A percentile compares a stretch with the other conserved stretches of the same genome.
phyloP scores from a whole-genome alignment of 2,797 vertebrate genomes.

The Propithecus deckenii region DNA sequence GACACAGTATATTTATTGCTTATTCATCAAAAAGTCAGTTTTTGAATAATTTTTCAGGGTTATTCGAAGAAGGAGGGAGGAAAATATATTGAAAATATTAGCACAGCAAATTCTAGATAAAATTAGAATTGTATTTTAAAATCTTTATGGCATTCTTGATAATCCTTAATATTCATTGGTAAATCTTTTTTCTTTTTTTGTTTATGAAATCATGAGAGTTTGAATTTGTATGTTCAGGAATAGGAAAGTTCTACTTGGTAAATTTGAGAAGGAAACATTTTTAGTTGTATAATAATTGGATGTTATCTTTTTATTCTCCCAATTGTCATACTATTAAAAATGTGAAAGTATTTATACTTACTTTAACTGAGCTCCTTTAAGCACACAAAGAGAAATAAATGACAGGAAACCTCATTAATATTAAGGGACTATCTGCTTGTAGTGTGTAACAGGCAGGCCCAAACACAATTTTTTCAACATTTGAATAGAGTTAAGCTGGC shows the following conservation, averaged over 20 bases:
- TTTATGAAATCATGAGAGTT: not conserved
- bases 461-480: not conserved
- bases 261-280: not conserved
- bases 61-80: not conserved
- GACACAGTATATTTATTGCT: not conserved
- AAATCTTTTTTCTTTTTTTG: not conserved
- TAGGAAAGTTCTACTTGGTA: not conserved
- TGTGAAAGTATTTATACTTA: not conserved
- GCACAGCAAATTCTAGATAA: not conserved
- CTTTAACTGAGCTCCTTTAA: not conserved
- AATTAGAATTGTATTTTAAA: not conserved
- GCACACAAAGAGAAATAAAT: not conserved
- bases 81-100: not conserved
- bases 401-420: not conserved
- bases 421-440: not conserved
- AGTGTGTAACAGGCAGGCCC: not conserved
- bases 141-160: not conserved
- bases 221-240: not conserved
- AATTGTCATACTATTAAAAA: not conserved
- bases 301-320: not conserved
- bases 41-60: not conserved
- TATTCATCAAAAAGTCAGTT: not conserved
- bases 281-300: not conserved
- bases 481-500: not conserved
- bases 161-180: not conserved